Evolutionary conservation across 2,113 vertebrate species (phyloP).

Genomic region (Rhadina sibilatrix): DNA sequence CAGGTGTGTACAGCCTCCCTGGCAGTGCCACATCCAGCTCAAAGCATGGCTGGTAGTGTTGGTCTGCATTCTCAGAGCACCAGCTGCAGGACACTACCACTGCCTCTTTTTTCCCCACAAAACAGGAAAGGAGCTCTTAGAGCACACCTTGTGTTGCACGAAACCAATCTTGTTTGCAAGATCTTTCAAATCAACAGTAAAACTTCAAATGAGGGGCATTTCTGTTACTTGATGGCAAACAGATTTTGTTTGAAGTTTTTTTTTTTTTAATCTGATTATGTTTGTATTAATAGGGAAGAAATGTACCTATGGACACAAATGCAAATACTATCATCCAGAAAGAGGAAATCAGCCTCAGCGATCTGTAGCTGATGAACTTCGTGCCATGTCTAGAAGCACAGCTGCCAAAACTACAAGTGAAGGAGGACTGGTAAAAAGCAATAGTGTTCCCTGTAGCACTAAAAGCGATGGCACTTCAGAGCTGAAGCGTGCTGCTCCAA

Average conservation of each 20-base stretch:
- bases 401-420: constrained; percentile 83
- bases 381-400: constrained; percentile 91
- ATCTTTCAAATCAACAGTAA: neutral
- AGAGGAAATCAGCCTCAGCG: constrained; percentile 94
- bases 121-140: neutral
- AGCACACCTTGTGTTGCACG: neutral
- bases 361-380: constrained; percentile 94
- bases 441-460: constrained; percentile 89
- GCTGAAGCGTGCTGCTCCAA: constrained; percentile 80
- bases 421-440: constrained; percentile 91
- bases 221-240: neutral
- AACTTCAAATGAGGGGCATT: neutral
- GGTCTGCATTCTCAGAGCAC: neutral
- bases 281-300: constrained; percentile 85
- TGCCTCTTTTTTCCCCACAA: neutral
- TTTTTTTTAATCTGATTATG: neutral
- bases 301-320: constrained; percentile 98
- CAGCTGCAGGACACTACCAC: neutral
- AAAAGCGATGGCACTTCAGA: constrained; percentile 78
- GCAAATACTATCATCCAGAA: constrained; percentile 97
- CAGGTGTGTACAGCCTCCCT: neutral
- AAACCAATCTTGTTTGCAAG: neutral
- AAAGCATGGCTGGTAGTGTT: neutral
- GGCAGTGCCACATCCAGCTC: neutral
- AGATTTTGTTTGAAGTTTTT: neutral